Base-by-base conservation (phyloP, 1,140 invertebrate species). In the Phocides pigmalion region DNA sequence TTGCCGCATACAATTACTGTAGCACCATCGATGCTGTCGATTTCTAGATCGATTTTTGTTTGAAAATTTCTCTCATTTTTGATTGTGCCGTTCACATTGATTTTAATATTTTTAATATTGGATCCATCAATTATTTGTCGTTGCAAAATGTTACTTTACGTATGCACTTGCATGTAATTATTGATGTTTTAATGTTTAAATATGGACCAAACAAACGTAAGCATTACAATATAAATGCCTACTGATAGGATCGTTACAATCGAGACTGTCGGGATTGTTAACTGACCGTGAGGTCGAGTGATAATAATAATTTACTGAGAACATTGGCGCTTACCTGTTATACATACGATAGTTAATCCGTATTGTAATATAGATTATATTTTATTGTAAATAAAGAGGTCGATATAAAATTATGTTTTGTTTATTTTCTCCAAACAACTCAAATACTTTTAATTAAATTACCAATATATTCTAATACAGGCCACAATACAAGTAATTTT, bases 341-440 rank as follows among this genome's bases (percentile, higher is more conserved):
- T 22, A 64, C 19, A 41, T 41, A 41, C 1, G 14, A 41, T 69
- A 69, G 50, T 50, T 49, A 46, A 63, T 41, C 39, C 39, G 39
- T 70, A 70, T 66, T 79, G 71, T 79, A 79, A 75, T 49, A 82
- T 76, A 77, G 65, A 64, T 64, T 47, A 75, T 71, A 68, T 71
- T 73, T 68, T 82, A 82, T 82, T 84, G 81, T 84, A 84, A 80
- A 84, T 84, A 84, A 81, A 77, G 66, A 82, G 73, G 65, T 78
- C 46, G 46, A 25, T 49, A 49, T 49, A 14, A 49, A 47, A 47
- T n/a, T n/a, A n/a, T 22, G 25, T 47, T 12, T 42, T 16, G 39
- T 42, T 42, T 16, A 16, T 17, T 42, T 42, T 16, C 4, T 39
- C 14, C 37, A 22, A 6, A 22, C n/a, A n/a, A n/a, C n/a, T 3